Conservation (phyloP, 2,888 invertebrate genomes). For the Perizoma affinitatum region DNA sequence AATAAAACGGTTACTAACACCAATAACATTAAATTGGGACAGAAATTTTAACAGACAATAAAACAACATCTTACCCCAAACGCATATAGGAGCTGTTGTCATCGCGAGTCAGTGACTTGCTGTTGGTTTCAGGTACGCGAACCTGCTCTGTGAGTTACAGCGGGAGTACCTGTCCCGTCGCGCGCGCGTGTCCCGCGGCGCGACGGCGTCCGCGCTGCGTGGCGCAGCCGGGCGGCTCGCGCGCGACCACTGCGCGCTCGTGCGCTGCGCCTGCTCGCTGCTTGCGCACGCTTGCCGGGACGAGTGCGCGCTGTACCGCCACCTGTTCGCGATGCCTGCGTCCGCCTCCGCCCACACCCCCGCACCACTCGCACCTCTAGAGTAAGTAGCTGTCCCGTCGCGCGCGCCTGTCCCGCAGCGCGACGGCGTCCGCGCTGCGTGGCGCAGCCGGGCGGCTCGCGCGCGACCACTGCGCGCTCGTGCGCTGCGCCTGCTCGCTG, state of each 20-base stretch:
- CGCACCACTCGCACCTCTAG: slow-evolving; percentile 85
- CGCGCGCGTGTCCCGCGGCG: slow-evolving; percentile 87
- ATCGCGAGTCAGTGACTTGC: no score
- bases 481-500: slow-evolving; percentile 94
- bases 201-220: slow-evolving; percentile 89
- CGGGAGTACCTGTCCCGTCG: slow-evolving; percentile 92
- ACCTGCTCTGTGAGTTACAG: slow-evolving; percentile 90
- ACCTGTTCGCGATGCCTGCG: slow-evolving; percentile 92
- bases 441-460: slow-evolving; percentile 87
- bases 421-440: slow-evolving; percentile 89
- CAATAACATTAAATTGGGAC: no score
- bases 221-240: slow-evolving; percentile 87
- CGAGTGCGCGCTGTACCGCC: slow-evolving; percentile 95
- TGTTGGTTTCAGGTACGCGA: slow-evolving; percentile 83
- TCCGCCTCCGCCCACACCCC: slow-evolving; percentile 79
- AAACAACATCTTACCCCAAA: no score
- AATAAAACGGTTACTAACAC: no score
- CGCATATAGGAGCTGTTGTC: no score
- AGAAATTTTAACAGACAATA: no score
- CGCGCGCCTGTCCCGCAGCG: slow-evolving; percentile 87
- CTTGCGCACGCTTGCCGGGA: slow-evolving; percentile 97
- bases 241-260: slow-evolving; percentile 91
- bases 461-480: slow-evolving; percentile 91
- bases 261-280: slow-evolving; percentile 94
- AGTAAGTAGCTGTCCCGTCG: slow-evolving; percentile 86